Evolutionary conservation across 2,113 vertebrate genomes (phyloP).

Genomic region (Emydocephalus ijimae): DNA sequence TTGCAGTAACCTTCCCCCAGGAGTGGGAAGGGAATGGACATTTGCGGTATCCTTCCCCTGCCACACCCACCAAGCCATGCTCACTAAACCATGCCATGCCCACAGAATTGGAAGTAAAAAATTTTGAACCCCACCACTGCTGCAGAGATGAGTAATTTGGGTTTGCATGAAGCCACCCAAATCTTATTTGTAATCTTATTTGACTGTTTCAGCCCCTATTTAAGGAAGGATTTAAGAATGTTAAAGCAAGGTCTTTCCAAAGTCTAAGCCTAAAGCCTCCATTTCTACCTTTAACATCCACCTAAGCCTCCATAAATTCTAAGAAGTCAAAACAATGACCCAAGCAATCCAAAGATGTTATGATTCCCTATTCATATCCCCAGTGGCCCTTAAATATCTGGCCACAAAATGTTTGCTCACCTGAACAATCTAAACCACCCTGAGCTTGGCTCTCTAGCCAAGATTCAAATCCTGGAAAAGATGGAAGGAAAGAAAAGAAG

Average conservation of each 20-base stretch:
- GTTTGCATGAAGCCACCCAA: neutral
- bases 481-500: neutral
- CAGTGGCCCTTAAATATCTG: neutral
- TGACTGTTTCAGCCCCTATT: neutral
- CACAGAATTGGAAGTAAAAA: too few relatives aligned
- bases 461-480: neutral
- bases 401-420: neutral
- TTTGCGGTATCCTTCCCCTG: too few relatives aligned
- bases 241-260: neutral
- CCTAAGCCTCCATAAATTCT: neutral
- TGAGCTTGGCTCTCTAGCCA: neutral
- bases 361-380: neutral
- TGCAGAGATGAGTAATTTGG: neutral
- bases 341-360: neutral
- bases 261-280: neutral
- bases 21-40: too few relatives aligned
- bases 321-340: neutral
- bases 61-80: too few relatives aligned
- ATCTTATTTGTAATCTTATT: neutral
- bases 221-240: neutral
- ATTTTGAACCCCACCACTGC: neutral
- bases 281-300: neutral
- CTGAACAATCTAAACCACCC: neutral
- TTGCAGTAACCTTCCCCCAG: too few relatives aligned
- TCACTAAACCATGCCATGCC: too few relatives aligned